Evolutionary conservation across 2,888 invertebrate species (phyloP).

Genomic region (Brachypterus glaber): DNA sequence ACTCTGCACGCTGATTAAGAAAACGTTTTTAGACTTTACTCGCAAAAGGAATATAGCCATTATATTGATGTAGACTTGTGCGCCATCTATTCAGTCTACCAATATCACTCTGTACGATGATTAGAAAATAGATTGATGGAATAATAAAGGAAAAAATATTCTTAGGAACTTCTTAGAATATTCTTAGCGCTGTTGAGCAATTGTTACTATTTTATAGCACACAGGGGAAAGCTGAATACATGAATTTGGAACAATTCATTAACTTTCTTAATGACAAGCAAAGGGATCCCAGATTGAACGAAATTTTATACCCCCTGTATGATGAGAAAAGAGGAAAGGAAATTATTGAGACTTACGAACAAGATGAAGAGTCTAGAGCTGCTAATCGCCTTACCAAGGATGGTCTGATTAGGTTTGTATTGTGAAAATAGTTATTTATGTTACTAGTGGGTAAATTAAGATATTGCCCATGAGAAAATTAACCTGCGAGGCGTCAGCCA

Average conservation of each 20-base stretch:
- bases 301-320: conserved; percentile 95
- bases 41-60: no score
- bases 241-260: conserved; percentile 79
- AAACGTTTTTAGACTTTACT: no score
- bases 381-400: conserved; percentile 81
- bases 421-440: conserved; percentile 1
- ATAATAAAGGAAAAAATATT: no score
- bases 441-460: no score
- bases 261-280: conserved; percentile 95
- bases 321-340: conserved; percentile 88
- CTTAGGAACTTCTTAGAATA: no score
- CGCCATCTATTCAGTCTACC: no score
- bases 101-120: no score
- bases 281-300: conserved; percentile 94
- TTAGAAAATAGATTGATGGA: no score
- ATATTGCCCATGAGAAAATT: no score
- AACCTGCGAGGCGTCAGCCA: no score
- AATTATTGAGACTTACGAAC: conserved; percentile 90
- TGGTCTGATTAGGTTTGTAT: conserved; percentile 70
- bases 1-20: no score
- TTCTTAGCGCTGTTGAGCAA: background rate
- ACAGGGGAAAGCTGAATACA: conserved; percentile 80
- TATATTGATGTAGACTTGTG: no score
- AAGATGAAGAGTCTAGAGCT: conserved; percentile 62
- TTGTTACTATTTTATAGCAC: conserved; percentile 51